These are phyloP conservation scores for Gila robusta DNA, from an alignment of 2,797 vertebrate species.

Conservation along the genomic window DNA sequence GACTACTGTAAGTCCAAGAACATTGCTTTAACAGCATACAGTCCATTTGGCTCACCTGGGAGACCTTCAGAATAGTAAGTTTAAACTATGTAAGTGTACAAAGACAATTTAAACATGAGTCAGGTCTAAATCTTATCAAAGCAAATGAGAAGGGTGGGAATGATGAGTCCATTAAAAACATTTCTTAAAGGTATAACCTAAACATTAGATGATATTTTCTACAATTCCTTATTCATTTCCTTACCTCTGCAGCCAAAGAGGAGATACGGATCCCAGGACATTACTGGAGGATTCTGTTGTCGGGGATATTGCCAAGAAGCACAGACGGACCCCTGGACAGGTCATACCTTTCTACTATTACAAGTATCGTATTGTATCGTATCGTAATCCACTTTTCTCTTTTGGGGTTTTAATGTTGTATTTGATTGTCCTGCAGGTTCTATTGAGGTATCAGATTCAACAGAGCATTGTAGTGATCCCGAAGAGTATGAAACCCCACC, in stretches of 20 bases:
- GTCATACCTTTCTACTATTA: slow-evolving; percentile 57
- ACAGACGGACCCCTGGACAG: slow-evolving; percentile 76
- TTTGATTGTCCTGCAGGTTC: slow-evolving; percentile 66
- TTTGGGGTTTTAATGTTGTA: background rate
- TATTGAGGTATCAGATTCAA: slow-evolving; percentile 80
- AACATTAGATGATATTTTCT: background rate
- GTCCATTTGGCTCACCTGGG: slow-evolving; percentile 79
- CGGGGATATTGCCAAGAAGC: slow-evolving; percentile 70
- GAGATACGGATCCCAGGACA: slow-evolving; percentile 71
- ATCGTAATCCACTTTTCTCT: background rate
- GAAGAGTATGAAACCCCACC: slow-evolving; percentile 78
- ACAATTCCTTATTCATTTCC: background rate
- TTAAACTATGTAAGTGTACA: background rate
- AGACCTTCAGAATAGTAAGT: slow-evolving; percentile 72
- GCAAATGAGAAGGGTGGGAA: background rate
- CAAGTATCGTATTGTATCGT: background rate
- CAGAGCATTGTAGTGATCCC: slow-evolving; percentile 80
- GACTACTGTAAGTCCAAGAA: slow-evolving; percentile 77
- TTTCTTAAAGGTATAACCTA: background rate
- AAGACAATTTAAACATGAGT: background rate
- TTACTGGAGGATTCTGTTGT: slow-evolving; percentile 76
- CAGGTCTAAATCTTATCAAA: background rate
- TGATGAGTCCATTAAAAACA: background rate
- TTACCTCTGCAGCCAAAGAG: slow-evolving; percentile 63
- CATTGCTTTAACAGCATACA: slow-evolving; percentile 77